Evolutionary conservation across 2,113 vertebrate species (phyloP).

Genomic region (Mobula hypostoma): DNA sequence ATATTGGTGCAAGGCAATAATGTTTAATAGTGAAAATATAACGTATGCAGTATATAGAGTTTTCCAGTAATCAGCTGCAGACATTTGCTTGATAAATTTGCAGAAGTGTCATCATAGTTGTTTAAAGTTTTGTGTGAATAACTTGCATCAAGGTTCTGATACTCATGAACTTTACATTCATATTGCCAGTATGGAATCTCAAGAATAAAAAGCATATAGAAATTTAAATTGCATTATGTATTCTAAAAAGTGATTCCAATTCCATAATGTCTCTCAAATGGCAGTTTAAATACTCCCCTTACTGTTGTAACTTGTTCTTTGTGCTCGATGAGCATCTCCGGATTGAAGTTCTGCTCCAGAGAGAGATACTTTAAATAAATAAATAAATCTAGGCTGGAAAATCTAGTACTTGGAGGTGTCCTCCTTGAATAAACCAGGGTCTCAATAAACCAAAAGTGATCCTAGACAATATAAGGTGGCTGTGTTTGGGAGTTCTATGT

Average conservation of each 20-base stretch:
- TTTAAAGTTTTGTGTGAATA: slow-evolving; percentile 11
- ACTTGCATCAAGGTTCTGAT: not conserved
- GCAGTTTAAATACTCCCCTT: not conserved
- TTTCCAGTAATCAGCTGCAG: not conserved
- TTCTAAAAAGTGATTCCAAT: slow-evolving; percentile 9
- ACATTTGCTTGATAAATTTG: not conserved
- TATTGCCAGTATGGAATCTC: not conserved
- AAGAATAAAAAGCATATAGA: not conserved
- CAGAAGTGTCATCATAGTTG: not conserved
- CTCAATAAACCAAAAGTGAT: too few species aligned
- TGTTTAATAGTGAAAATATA: not conserved
- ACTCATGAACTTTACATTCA: not conserved
- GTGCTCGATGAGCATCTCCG: too few species aligned
- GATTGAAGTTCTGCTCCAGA: too few species aligned
- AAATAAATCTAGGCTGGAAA: too few species aligned
- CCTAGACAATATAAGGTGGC: too few species aligned
- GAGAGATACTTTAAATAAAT: too few species aligned
- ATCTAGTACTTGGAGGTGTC: too few species aligned
- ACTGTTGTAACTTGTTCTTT: not conserved
- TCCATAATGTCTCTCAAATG: not conserved
- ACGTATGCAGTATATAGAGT: not conserved
- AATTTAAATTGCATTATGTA: not conserved
- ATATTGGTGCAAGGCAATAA: not conserved
- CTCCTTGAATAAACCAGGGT: too few species aligned
- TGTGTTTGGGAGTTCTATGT: too few species aligned